These are phyloP conservation scores for Alviniconcha strummeri DNA, from an alignment of 2,888 invertebrate species.

Conservation along the genomic window DNA sequence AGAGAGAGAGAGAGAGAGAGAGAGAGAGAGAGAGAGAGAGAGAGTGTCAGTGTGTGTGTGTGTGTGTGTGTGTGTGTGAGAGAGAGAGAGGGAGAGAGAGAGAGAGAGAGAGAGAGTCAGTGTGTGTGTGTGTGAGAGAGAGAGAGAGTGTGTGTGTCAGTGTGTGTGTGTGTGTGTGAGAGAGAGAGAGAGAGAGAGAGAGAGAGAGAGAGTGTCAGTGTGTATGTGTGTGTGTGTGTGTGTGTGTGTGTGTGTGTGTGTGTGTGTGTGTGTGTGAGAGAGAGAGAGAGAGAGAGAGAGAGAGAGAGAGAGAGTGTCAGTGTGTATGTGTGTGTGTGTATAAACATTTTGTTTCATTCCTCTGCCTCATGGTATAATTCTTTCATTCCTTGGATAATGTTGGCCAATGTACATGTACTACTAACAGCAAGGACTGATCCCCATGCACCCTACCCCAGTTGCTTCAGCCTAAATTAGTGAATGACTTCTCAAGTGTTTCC, in stretches of 20 bases:
- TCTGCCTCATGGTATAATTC: no score
- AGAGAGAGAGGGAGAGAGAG: constrained; percentile 4
- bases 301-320: constrained; percentile 4
- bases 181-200: background rate
- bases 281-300: constrained; percentile 9
- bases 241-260: constrained; percentile 13
- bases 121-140: no score
- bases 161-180: background rate
- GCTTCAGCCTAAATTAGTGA: no score
- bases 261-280: constrained; percentile 12
- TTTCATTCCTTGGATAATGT: no score
- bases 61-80: constrained; percentile 8
- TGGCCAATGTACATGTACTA: no score
- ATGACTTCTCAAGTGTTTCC: no score
- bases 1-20: background rate
- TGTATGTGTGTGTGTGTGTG: constrained; percentile 1
- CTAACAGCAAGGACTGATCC: no score
- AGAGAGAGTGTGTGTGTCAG: no score
- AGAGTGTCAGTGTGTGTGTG: constrained; percentile 3
- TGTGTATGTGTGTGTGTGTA: constrained; percentile 15
- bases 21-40: constrained; percentile 1
- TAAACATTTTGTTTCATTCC: no score
- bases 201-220: background rate
- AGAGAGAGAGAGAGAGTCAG: constrained; percentile 8
- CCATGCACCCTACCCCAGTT: no score